These are phyloP conservation scores for Lacerta agilis DNA, from an alignment of 2,797 vertebrate genomes.

Conservation along the genomic window DNA sequence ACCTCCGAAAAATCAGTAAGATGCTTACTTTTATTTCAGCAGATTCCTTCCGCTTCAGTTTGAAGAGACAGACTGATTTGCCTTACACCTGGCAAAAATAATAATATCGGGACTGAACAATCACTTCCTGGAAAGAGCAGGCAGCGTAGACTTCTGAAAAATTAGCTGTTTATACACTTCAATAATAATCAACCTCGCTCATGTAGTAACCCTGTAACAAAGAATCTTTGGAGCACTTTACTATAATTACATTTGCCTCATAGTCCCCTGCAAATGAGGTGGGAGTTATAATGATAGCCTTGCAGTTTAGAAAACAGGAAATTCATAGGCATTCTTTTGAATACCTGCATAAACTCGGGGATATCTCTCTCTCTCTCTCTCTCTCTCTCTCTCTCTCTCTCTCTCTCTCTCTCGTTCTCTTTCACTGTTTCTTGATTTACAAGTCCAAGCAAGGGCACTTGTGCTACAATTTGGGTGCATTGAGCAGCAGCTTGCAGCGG, in stretches of 20 bases:
- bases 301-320: background rate
- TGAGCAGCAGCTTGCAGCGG: background rate
- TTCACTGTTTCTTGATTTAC: background rate
- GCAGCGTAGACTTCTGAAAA: background rate
- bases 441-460: background rate
- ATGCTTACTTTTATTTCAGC: background rate
- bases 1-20: background rate
- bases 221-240: conserved; percentile 1
- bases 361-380: background rate
- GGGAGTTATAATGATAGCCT: conserved; percentile 7
- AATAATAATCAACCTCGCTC: conserved; percentile 7
- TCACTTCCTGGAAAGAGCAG: background rate
- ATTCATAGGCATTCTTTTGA: background rate
- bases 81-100: background rate
- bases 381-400: background rate
- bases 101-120: background rate
- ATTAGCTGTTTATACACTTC: conserved; percentile 20
- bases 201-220: conserved; percentile 1
- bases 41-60: background rate
- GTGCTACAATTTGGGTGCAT: background rate
- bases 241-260: conserved; percentile 5
- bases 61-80: background rate
- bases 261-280: conserved; percentile 1
- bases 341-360: background rate
- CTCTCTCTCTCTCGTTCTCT: background rate